Evolutionary conservation across 1,140 invertebrate genomes (phyloP).

Genomic region (Asobara japonica): DNA sequence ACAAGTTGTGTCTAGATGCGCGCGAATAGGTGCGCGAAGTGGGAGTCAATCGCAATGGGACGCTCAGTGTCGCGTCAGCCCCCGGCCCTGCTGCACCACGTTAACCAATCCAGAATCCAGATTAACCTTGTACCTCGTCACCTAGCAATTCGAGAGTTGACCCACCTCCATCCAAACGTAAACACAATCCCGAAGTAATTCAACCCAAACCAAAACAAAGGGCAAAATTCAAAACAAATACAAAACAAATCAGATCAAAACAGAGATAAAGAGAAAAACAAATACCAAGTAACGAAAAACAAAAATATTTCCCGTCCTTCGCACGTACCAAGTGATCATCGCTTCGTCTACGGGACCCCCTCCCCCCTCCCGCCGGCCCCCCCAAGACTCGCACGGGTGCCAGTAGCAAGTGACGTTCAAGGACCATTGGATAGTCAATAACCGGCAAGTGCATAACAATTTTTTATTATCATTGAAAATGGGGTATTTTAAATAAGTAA

Average conservation of each 20-base stretch:
- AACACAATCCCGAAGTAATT: no score
- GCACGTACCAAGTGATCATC: background rate
- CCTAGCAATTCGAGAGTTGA: background rate
- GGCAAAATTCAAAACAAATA: background rate
- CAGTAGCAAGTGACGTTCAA: slow-evolving; percentile 36
- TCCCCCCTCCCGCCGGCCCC: slow-evolving; percentile 30
- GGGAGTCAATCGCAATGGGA: slow-evolving; percentile 49
- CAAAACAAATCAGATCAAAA: background rate
- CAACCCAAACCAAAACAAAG: no score
- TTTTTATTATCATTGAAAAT: background rate
- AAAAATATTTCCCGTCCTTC: background rate
- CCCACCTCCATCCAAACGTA: background rate
- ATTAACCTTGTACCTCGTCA: slow-evolving; percentile 50
- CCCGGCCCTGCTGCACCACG: slow-evolving; percentile 64
- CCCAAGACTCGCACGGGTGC: slow-evolving; percentile 2
- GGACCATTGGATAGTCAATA: slow-evolving; percentile 35
- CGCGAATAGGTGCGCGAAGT: slow-evolving; percentile 42
- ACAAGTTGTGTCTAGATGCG: slow-evolving; percentile 27
- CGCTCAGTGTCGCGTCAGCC: slow-evolving; percentile 64
- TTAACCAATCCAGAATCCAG: slow-evolving; percentile 60
- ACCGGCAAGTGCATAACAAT: slow-evolving; percentile 37
- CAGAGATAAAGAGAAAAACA: background rate
- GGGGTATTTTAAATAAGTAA: no score
- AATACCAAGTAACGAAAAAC: background rate
- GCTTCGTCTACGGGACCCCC: slow-evolving; percentile 17